Percentiles rank a stretch among this genome's conserved stretches.
These are phyloP conservation scores for Pelodytes ibericus DNA, from an alignment of 2,797 vertebrate genomes.

Conservation along the genomic window DNA sequence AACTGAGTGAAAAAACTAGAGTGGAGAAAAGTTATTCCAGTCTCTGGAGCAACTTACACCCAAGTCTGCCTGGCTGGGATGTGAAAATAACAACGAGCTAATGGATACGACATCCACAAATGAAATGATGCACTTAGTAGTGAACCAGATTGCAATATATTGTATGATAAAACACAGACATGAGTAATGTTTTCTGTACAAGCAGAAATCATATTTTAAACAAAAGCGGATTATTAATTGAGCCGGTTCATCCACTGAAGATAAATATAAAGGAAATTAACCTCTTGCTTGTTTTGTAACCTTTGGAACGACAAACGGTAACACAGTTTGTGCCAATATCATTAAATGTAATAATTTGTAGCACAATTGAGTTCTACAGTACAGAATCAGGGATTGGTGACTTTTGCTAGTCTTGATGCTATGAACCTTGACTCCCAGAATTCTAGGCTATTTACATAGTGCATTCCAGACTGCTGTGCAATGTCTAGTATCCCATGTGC, in stretches of 20 bases:
- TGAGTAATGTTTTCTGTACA: neutral
- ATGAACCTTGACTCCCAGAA: too few species aligned
- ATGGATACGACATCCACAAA: conserved; percentile 12
- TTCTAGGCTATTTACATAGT: too few species aligned
- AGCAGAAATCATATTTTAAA: neutral
- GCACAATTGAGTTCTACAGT: too few species aligned
- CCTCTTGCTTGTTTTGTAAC: neutral
- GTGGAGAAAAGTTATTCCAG: neutral
- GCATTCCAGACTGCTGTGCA: too few species aligned
- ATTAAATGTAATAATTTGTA: too few species aligned
- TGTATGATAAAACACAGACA: conserved; percentile 1
- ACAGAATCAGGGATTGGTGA: too few species aligned
- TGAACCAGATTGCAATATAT: neutral
- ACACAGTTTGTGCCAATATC: too few species aligned
- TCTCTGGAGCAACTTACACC: conserved; percentile 3
- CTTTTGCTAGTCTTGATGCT: too few species aligned
- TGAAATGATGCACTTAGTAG: conserved; percentile 21
- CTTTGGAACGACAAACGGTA: too few species aligned
- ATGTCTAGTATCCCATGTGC: too few species aligned
- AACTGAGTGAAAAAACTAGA: too few species aligned
- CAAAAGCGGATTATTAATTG: neutral
- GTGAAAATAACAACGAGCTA: neutral
- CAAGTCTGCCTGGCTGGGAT: conserved; percentile 19
- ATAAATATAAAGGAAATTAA: neutral
- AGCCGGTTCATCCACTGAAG: neutral